phyloP scores from a whole-genome alignment of 2,113 vertebrate genomes.

The Corvus hawaiiensis region DNA sequence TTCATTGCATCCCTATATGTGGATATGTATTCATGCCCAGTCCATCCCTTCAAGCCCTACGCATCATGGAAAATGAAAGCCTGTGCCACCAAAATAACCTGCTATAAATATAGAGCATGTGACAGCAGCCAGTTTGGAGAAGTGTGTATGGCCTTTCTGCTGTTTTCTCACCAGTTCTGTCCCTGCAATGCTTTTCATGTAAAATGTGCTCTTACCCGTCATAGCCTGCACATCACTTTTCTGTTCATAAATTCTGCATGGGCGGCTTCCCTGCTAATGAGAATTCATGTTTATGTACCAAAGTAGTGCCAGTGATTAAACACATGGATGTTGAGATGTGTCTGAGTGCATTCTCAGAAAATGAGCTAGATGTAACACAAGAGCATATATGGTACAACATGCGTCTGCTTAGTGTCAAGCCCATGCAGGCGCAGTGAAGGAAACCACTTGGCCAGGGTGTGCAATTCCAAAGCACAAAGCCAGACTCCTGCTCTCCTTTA shows the following conservation, averaged over 20 bases:
- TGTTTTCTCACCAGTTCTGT: background rate
- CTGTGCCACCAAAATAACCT: background rate
- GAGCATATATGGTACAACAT: background rate
- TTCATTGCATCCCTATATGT: background rate
- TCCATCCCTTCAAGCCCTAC: background rate
- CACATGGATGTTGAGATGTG: background rate
- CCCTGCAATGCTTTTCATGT: background rate
- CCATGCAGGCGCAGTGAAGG: background rate
- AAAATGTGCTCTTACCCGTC: background rate
- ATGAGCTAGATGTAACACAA: background rate
- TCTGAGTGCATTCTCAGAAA: background rate
- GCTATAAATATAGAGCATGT: background rate
- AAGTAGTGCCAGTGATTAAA: background rate
- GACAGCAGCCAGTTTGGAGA: background rate
- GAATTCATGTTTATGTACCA: background rate
- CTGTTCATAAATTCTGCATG: background rate
- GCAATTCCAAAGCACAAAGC: background rate
- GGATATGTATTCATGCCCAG: background rate
- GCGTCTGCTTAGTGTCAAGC: background rate
- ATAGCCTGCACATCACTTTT: background rate
- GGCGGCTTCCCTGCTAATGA: background rate
- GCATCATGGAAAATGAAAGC: background rate
- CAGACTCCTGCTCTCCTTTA: background rate
- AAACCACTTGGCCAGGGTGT: background rate
- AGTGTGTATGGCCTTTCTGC: background rate